A percentile compares a stretch with the other conserved stretches of the same genome.
These are phyloP conservation scores for Magallana nippona DNA, from an alignment of 2,888 invertebrate genomes.

Conservation along the genomic window DNA sequence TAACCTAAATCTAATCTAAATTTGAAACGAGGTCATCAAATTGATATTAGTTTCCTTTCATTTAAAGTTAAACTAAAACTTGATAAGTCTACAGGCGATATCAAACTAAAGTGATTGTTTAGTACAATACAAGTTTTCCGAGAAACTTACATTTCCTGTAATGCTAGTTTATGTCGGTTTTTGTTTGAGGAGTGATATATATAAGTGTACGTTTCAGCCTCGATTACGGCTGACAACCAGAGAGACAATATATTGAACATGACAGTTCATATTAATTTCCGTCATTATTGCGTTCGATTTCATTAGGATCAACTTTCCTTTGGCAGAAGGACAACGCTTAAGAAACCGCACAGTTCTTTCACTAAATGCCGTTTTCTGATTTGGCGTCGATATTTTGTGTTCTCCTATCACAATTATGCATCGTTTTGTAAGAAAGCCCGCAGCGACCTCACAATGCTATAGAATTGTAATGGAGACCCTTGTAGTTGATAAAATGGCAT, in stretches of 20 bases:
- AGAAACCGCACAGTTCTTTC: not conserved
- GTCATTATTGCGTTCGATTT: constrained; percentile 13
- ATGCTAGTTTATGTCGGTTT: not conserved
- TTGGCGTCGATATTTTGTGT: not conserved
- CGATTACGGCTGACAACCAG: not conserved
- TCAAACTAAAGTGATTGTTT: too few species aligned
- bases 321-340: not conserved
- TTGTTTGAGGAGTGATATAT: not conserved
- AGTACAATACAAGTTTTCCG: too few species aligned
- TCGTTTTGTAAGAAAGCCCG: constrained; percentile 26
- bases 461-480: constrained; percentile 10
- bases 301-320: not conserved
- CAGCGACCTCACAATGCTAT: not conserved
- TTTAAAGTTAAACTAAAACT: too few species aligned
- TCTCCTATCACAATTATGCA: constrained; percentile 1
- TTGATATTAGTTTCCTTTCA: too few species aligned
- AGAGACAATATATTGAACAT: constrained; percentile 5
- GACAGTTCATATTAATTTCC: not conserved
- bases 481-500: constrained; percentile 22
- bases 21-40: too few species aligned
- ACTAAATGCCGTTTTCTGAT: constrained; percentile 12
- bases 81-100: too few species aligned
- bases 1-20: too few species aligned
- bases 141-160: too few species aligned
- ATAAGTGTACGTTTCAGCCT: not conserved